Evolutionary conservation across 2,113 vertebrate genomes (phyloP).

Genomic region (Chionodraco myersi): DNA sequence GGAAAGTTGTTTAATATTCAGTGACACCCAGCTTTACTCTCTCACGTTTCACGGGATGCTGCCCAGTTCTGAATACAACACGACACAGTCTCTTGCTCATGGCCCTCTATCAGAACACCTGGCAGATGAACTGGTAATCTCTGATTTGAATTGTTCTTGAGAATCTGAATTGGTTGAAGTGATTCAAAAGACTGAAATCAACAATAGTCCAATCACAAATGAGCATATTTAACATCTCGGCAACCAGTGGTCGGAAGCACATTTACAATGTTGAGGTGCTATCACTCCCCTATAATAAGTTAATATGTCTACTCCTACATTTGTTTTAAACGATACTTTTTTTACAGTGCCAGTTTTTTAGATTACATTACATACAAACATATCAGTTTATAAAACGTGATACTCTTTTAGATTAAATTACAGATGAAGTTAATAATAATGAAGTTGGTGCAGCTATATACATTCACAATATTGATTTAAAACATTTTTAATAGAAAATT

Average conservation of each 20-base stretch:
- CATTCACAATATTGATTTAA: not conserved
- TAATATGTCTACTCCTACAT: no score
- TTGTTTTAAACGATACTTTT: no score
- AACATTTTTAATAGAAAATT: no score
- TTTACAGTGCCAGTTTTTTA: no score
- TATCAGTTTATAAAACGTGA: not conserved
- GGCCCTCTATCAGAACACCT: not conserved
- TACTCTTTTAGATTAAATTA: not conserved
- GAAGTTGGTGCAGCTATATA: no score
- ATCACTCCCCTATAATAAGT: no score
- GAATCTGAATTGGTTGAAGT: not conserved
- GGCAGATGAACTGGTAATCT: not conserved
- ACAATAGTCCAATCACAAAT: conserved; percentile 6
- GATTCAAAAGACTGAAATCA: not conserved
- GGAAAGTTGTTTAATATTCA: not conserved
- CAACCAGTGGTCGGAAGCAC: not conserved
- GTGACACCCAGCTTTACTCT: not conserved
- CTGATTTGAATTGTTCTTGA: not conserved
- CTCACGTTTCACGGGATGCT: not conserved
- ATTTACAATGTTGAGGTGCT: not conserved
- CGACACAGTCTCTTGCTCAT: not conserved
- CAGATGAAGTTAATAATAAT: not conserved
- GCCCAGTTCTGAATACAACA: not conserved
- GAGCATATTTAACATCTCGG: not conserved
- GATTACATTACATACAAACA: not conserved